Base-by-base conservation (phyloP, 2,888 invertebrate genomes). In the Bruchidius siliquastri region DNA sequence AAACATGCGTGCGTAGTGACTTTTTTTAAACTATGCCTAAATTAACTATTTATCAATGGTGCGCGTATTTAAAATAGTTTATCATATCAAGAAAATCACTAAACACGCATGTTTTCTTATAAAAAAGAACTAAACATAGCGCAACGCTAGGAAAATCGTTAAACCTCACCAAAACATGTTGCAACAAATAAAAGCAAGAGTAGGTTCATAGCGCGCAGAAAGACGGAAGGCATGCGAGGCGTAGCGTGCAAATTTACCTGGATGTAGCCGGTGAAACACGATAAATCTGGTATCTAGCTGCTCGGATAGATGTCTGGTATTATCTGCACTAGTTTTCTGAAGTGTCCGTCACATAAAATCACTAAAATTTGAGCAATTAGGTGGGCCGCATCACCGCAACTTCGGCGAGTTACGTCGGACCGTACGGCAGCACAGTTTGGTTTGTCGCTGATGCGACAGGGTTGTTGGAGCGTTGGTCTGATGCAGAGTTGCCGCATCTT, bases 381-480 rank as follows among this genome's bases (percentile, higher is more conserved):
- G 77, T 78, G 78, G 78, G 77, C 78, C 77, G 76, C 77, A 77
- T 78, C 77, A 78, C 80, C 78, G 79, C 77, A 77, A 77, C 74
- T 75, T 76, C 72, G 67, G 69, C 74, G 72, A 26, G 72, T 78
- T 74, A 73, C 76, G 73, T 73, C 76, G 74, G 75, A 74, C 75
- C 77, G 77, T 74, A 72, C 75, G 72, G 74, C 68, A 76, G 74
- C 68, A 76, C 79, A 79, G 79, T 79, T 79, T 78, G 79, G 79
- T 79, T 80, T 79, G 74, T 77, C 79, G 77, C 80, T 81, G 81
- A 81, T 82, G 82, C 82, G 82, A 81, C 82, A 81, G 81, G 81
- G 81, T 81, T 78, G 81, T 79, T 79, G 79, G 68, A 68, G 68
- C 22, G 21, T 68, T 68, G 68, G 68, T 10, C 21, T 68, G 8